These are phyloP conservation scores for Rhinopomastus cyanomelas DNA, from an alignment of 2,113 vertebrate species.

Conservation along the genomic window DNA sequence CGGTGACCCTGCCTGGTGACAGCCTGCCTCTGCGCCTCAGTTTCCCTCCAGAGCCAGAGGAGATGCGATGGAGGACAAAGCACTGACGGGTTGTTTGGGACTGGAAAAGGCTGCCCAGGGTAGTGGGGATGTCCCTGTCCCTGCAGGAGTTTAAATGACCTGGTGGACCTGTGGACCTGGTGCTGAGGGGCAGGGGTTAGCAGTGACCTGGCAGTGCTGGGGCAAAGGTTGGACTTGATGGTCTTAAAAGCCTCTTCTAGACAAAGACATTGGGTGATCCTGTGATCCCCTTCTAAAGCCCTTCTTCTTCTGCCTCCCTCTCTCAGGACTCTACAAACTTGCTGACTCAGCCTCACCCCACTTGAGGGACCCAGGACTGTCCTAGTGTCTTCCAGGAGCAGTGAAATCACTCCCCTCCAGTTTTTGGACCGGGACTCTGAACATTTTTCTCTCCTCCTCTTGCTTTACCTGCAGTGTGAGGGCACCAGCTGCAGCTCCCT, in stretches of 20 bases:
- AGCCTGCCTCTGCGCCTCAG: neutral
- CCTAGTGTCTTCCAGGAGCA: neutral
- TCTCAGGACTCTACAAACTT: neutral
- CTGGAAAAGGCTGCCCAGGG: too few relatives aligned
- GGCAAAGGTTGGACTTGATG: too few relatives aligned
- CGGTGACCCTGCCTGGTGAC: rapidly evolving
- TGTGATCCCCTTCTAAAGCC: neutral
- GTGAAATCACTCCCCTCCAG: rapidly evolving
- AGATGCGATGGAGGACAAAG: neutral
- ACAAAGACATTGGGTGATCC: too few relatives aligned
- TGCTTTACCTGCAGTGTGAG: neutral
- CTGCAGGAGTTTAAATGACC: too few relatives aligned
- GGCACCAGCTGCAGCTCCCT: neutral
- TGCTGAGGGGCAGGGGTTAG: too few relatives aligned
- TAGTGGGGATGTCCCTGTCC: too few relatives aligned
- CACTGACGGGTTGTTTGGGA: neutral
- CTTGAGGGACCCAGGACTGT: neutral
- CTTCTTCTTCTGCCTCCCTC: neutral
- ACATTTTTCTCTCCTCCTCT: neutral
- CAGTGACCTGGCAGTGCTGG: too few relatives aligned
- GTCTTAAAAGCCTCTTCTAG: too few relatives aligned
- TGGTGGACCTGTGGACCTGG: too few relatives aligned
- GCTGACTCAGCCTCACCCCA: rapidly evolving
- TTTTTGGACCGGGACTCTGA: neutral
- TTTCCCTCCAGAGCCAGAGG: neutral